A percentile compares a stretch with the other conserved stretches of the same genome.
These are phyloP conservation scores for Diabrotica undecimpunctata DNA, from an alignment of 1,140 invertebrate genomes.

Conservation along the genomic window DNA sequence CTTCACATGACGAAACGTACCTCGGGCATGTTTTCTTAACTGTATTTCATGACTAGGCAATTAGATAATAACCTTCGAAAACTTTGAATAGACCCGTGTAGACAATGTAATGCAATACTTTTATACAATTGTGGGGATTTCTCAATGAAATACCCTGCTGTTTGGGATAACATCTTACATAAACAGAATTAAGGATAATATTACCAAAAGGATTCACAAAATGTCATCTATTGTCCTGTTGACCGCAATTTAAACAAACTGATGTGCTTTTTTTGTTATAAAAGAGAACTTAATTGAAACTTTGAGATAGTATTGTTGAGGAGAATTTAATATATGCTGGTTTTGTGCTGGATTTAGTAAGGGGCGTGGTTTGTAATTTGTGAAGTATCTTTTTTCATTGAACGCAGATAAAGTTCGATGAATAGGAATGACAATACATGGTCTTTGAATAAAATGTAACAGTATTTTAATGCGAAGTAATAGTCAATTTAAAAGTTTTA, in stretches of 20 bases:
- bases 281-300: constrained; percentile 7
- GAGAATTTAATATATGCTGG: neutral
- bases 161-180: neutral
- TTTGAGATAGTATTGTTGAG: constrained; percentile 7
- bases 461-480: too few relatives aligned
- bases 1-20: too few relatives aligned
- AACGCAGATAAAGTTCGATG: too few relatives aligned
- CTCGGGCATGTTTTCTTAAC: constrained; percentile 1
- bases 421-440: too few relatives aligned
- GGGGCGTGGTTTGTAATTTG: too few relatives aligned
- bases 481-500: too few relatives aligned
- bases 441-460: too few relatives aligned
- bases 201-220: constrained; percentile 8
- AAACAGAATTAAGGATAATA: constrained; percentile 11
- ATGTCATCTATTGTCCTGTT: constrained; percentile 7
- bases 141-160: constrained; percentile 4
- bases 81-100: constrained; percentile 10
- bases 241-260: constrained; percentile 9
- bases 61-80: neutral
- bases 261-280: constrained; percentile 6
- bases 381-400: too few relatives aligned
- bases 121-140: constrained; percentile 13
- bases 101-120: constrained; percentile 9
- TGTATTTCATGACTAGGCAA: constrained; percentile 6
- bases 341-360: too few relatives aligned